Base-by-base conservation (phyloP, 2,888 invertebrate species). In the Iphiclides podalirius region DNA sequence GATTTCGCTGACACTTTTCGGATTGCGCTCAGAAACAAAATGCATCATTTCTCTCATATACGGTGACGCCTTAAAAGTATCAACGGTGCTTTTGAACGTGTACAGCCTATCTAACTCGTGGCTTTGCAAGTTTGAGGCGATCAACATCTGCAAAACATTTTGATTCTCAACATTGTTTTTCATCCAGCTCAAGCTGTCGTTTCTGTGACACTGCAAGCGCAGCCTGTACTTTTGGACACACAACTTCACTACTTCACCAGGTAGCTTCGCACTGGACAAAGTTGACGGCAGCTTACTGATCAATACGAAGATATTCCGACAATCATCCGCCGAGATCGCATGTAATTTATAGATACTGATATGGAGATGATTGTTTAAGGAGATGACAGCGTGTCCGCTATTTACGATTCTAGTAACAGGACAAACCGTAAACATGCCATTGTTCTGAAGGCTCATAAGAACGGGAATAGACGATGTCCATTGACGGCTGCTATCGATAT, bases 311-410 rank as follows among this genome's bases (percentile, higher is more conserved):
- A 63, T 33, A 15, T 35, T 45, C 16, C 39, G 33, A 9, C 60
- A 55, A 12, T 52, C 52, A 3, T 48, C 41, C 17, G 57, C 26
- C 13, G 58, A 28, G 40, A 63, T 52, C 36, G 58, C 43, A 16
- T 52, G 31, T 45, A 67, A 49, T 38, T 57, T 64, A 52, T 60
- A 60, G 42, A 64, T 60, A 39, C 65, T 65, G 38, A 60, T 60
- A 11, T 63, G 57, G 4, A 65, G 55, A 40, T 58, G 60, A 26
- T 59, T 59, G 33, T 66, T 64, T 50, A 66, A 56, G 4, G 52
- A 53, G 9, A 58, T 52, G 6, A 64, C 63, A 6, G 61, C 55
- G 20, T 49, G 53, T 0, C 63, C 65, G 16, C 42, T 48, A n/a
- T 44, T 47, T 1, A 61, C 46, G 23, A 62, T 57, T 13, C 45